phyloP scores from a whole-genome alignment of 1,140 invertebrate species.

The Zaprionus vittiger region DNA sequence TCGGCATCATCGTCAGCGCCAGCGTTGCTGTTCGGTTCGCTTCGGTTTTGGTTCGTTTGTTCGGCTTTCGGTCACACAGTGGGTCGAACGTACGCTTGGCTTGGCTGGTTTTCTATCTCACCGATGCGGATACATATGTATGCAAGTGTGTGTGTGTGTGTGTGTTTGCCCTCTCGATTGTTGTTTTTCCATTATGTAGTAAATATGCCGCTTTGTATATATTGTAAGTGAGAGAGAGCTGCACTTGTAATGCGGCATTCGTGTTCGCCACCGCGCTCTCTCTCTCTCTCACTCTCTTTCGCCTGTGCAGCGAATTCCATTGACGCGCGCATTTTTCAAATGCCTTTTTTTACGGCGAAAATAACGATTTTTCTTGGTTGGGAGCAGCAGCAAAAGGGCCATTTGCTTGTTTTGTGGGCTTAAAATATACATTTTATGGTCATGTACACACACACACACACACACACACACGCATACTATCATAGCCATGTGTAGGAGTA shows the following conservation, averaged over 20 bases:
- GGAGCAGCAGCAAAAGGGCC: constrained; percentile 27
- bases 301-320: constrained; percentile 69
- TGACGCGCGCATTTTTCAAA: constrained; percentile 80
- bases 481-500: constrained; percentile 12
- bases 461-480: background rate
- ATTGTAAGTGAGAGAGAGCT: constrained; percentile 51
- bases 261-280: constrained; percentile 18
- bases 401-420: constrained; percentile 69
- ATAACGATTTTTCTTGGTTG: constrained; percentile 73
- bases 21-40: constrained; percentile 6
- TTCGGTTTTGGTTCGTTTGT: constrained; percentile 38
- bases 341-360: constrained; percentile 79
- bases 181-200: constrained; percentile 75
- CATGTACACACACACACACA: constrained; percentile 47
- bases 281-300: constrained; percentile 7
- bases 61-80: constrained; percentile 54
- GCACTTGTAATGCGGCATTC: constrained; percentile 73
- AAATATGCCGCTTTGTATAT: constrained; percentile 61
- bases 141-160: background rate
- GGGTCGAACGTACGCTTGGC: constrained; percentile 72
- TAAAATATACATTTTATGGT: constrained; percentile 78
- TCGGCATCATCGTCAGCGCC: constrained; percentile 11
- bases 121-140: constrained; percentile 65
- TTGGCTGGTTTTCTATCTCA: constrained; percentile 68
- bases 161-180: constrained; percentile 32